A percentile compares a stretch with the other conserved stretches of the same genome.
phyloP scores from a whole-genome alignment of 2,888 invertebrate genomes.

The Disparrhopalites patrizii region DNA sequence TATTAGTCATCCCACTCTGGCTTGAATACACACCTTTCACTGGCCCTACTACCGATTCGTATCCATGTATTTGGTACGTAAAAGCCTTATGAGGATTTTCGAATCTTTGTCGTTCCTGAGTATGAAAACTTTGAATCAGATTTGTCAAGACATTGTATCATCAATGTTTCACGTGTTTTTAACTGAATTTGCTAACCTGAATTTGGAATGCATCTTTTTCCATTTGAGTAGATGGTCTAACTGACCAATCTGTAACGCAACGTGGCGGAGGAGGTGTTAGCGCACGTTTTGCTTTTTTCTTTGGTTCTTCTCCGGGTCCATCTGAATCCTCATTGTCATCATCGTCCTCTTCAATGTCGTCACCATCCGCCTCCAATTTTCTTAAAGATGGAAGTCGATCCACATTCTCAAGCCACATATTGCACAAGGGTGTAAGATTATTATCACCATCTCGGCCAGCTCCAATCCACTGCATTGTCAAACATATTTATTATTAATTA shows the following conservation, averaged over 20 bases:
- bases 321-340: slow-evolving; percentile 50
- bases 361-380: slow-evolving; percentile 48
- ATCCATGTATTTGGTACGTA: slow-evolving; percentile 83
- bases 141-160: background rate
- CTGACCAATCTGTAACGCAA: slow-evolving; percentile 77
- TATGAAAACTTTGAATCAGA: background rate
- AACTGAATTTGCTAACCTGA: slow-evolving; percentile 46
- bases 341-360: slow-evolving; percentile 49
- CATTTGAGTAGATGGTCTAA: slow-evolving; percentile 69
- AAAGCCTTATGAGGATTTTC: slow-evolving; percentile 86
- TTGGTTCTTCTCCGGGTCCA: slow-evolving; percentile 45
- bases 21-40: slow-evolving; percentile 69
- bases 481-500: background rate
- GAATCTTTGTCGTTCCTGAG: slow-evolving; percentile 76
- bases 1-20: slow-evolving; percentile 52
- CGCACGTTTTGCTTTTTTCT: slow-evolving; percentile 44
- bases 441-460: slow-evolving; percentile 69
- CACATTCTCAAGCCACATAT: slow-evolving; percentile 45
- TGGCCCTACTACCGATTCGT: slow-evolving; percentile 76
- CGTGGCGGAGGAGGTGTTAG: slow-evolving; percentile 56
- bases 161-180: background rate
- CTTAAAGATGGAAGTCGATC: slow-evolving; percentile 43
- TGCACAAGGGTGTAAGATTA: slow-evolving; percentile 42
- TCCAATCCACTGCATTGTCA: slow-evolving; percentile 84
- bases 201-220: slow-evolving; percentile 70